A percentile compares a stretch with the other conserved stretches of the same genome.
These are phyloP conservation scores for Lanius ludovicianus DNA, from an alignment of 2,113 vertebrate genomes.

Conservation along the genomic window DNA sequence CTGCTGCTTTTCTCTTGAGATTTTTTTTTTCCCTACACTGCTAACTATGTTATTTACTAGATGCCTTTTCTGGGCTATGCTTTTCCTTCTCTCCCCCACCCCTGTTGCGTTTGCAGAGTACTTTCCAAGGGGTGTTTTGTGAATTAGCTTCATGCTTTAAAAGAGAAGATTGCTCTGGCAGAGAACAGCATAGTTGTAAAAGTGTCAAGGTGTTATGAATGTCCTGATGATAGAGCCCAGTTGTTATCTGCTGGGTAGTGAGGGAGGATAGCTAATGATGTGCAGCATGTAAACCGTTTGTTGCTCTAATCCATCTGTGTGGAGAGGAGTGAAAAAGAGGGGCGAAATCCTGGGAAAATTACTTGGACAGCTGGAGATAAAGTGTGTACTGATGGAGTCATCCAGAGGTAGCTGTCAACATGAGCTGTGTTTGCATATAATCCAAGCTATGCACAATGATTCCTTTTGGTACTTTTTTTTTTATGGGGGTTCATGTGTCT, in stretches of 20 bases:
- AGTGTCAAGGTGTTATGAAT: constrained; percentile 78
- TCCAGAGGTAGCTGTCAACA: constrained; percentile 64
- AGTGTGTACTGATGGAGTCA: constrained; percentile 59
- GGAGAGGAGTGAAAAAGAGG: constrained; percentile 51
- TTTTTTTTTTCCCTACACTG: neutral
- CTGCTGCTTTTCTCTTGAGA: neutral
- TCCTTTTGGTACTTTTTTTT: constrained; percentile 12
- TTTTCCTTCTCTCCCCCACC: constrained; percentile 31
- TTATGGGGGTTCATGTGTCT: constrained; percentile 10
- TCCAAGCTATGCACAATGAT: neutral
- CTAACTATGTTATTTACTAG: constrained; percentile 35
- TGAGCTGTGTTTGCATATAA: constrained; percentile 70
- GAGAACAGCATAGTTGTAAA: constrained; percentile 71
- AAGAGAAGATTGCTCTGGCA: constrained; percentile 58
- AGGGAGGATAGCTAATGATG: constrained; percentile 77
- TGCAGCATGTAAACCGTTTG: constrained; percentile 70
- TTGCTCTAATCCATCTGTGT: constrained; percentile 71
- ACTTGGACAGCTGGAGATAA: constrained; percentile 68
- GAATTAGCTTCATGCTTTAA: constrained; percentile 65
- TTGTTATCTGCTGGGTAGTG: constrained; percentile 76
- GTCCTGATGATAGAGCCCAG: constrained; percentile 61
- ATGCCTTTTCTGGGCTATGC: neutral
- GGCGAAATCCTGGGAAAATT: constrained; percentile 46
- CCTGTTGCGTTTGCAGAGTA: constrained; percentile 1
- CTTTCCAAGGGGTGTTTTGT: constrained; percentile 29